phyloP scores from a whole-genome alignment of 1,140 invertebrate species.

The Laodelphax striatellus region DNA sequence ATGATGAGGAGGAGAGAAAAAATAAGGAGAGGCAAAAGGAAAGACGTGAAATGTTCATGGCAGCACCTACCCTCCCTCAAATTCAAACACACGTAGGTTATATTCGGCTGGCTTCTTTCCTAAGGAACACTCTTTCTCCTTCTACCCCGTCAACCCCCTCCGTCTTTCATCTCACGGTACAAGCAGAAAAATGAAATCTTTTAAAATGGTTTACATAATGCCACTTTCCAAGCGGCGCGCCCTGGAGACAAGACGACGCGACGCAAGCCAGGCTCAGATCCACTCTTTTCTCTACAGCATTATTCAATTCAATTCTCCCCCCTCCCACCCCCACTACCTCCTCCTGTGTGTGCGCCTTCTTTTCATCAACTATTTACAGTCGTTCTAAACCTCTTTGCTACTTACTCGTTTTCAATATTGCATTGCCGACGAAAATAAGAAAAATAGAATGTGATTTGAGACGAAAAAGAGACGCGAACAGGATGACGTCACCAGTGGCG shows the following conservation, averaged over 20 bases:
- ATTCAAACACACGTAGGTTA: too few species aligned
- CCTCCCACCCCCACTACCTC: not conserved
- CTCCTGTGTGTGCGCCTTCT: not conserved
- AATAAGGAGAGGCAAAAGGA: too few species aligned
- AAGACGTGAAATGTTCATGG: too few species aligned
- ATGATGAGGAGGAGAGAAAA: too few species aligned
- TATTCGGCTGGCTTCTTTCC: too few species aligned
- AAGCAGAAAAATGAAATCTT: conserved; percentile 20
- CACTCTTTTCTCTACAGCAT: too few species aligned
- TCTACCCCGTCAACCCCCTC: not conserved
- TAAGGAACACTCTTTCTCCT: not conserved
- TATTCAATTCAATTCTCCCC: not conserved
- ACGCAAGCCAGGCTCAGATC: too few species aligned
- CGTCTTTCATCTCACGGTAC: not conserved
- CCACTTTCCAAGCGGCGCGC: conserved; percentile 9
- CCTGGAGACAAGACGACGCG: not conserved
- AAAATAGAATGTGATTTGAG: too few species aligned
- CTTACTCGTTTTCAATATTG: conserved; percentile 15
- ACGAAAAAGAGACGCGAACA: too few species aligned
- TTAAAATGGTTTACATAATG: conserved; percentile 24
- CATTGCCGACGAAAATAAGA: not conserved
- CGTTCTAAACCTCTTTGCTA: conserved; percentile 13
- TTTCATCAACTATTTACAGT: conserved; percentile 13
- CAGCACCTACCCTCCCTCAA: too few species aligned
- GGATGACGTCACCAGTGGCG: too few species aligned